Base-by-base conservation (phyloP, 1,140 invertebrate genomes). In the Plodia interpunctella region DNA sequence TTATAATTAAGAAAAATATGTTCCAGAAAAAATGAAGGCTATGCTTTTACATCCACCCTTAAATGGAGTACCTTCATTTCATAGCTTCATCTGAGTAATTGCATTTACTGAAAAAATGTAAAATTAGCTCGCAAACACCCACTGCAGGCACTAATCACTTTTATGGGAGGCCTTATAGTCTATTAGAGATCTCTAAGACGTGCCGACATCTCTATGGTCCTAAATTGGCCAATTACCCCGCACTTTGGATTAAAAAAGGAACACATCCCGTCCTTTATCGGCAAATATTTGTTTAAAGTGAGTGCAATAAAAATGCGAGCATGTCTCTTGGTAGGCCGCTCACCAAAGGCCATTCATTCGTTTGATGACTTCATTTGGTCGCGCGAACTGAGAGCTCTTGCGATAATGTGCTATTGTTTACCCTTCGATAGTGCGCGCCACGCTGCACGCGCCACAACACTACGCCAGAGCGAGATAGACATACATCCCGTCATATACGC, bases 371-470 rank as follows among this genome's bases (percentile, higher is more conserved):
- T 88, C 83, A 88, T 88, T 87, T 88, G 77, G 77, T 79, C 76
- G 76, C 80, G 80, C 75, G 68, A 77, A 78, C 70, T 69, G 78
- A 83, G 68, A 76, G 79, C 80, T 78, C 63, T 80, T 72, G 81
- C 74, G 80, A 86, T 88, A 88, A 87, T 89, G 80, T 79, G 82
- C 87, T 83, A 87, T 87, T 89, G 87, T 89, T 89, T 89, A 87
- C 84, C 84, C 77, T 82, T 82, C 80, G 82, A 80, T 83, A 88
- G 81, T 87, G 82, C 80, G 76, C 76, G 38, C 74, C 71, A 54
- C 71, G 77, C 72, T 85, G 79, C 80, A 82, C 79, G 83, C 78
- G 80, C 81, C 68, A 78, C 76, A 73, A 78, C 76, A 73, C 78
- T 69, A 80, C 72, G 83, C 58, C 50, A 68, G 79, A 90, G 28